Conservation (phyloP, 2,797 vertebrate species). For the Takifugu ocellatus region DNA sequence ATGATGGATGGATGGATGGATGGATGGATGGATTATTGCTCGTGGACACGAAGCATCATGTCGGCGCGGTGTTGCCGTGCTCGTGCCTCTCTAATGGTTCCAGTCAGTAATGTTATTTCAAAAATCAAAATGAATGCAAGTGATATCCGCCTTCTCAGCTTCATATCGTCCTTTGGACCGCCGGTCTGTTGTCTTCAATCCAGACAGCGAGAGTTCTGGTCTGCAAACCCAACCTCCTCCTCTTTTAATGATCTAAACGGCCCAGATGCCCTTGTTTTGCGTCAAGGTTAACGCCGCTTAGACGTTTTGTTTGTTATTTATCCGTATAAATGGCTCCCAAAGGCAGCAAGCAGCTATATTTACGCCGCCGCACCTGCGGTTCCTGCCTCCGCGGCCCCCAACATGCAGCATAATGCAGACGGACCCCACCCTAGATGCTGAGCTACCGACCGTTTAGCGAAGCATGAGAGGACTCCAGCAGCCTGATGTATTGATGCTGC, state of each 20-base stretch:
- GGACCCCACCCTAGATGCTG: conserved; percentile 82
- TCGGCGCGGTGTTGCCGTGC: conserved; percentile 28
- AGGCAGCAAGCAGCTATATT: conserved; percentile 33
- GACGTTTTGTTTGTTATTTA: neutral
- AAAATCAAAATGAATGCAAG: neutral
- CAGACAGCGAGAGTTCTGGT: neutral
- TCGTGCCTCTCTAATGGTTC: conserved; percentile 3
- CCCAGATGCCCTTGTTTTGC: conserved; percentile 9
- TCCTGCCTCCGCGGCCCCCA: conserved; percentile 54
- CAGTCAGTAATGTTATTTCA: neutral
- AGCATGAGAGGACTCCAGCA: conserved; percentile 17
- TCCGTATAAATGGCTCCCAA: neutral
- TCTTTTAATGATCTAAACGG: neutral
- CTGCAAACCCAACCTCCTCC: conserved; percentile 14
- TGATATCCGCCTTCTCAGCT: neutral
- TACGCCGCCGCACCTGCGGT: conserved; percentile 65
- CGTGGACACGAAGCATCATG: conserved; percentile 12
- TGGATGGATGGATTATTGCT: neutral
- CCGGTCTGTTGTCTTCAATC: neutral
- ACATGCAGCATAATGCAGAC: conserved; percentile 82
- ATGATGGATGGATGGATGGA: neutral
- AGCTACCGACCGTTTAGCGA: conserved; percentile 47
- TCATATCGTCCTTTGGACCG: neutral
- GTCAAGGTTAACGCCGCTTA: neutral
- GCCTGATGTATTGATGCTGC: neutral